Evolutionary conservation across 2,113 vertebrate genomes (phyloP), one percentile per base, ranked within the genome.

Genomic region (Dasyornis broadbenti): DNA sequence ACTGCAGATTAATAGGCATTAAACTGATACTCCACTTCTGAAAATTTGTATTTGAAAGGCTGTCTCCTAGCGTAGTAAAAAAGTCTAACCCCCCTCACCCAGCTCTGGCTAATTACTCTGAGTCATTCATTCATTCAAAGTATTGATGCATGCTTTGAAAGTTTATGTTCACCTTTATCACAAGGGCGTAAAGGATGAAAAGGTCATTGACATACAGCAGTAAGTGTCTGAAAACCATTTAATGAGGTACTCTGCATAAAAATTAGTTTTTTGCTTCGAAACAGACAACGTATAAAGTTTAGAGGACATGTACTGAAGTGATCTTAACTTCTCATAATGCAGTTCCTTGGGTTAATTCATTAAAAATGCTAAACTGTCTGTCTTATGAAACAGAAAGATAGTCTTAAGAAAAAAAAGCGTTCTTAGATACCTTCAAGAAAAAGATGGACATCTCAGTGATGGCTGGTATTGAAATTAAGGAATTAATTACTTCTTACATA

Each of bases 241-340:
- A 94, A 96, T 95, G 69, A 96, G 39, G 22, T 39, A 72, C 40
- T 92, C 13, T 12, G 11, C 80, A 89, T 86, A 84, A 90, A 91
- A 92, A 90, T 33, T 12, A 82, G 7, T 0, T 73, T 75, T 88
- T 44, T 54, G 28, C 31, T 94, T 87, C 73, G 70, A 92, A 94
- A 80, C 5, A 45, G 35, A 39, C 10, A 84, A 35, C 0, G 5
- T 64, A 30, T 10, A 33, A 79, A 60, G 22, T 93, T 84, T 82
- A 60, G 28, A 82, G 8, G 39, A 31, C 49, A 64, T 2, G 6
- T 31, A 20, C 17, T 5, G 20, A 85, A 94, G 28, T 63, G 39
- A 70, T 59, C 35, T 80, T 56, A 54, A 15, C 16, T 82, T 83
- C 42, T 57, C 3, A 40, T 28, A 61, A 52, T 2, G 1, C 14